Base-by-base conservation (phyloP, 2,113 vertebrate species). In the Myanophis thanlyinensis region DNA sequence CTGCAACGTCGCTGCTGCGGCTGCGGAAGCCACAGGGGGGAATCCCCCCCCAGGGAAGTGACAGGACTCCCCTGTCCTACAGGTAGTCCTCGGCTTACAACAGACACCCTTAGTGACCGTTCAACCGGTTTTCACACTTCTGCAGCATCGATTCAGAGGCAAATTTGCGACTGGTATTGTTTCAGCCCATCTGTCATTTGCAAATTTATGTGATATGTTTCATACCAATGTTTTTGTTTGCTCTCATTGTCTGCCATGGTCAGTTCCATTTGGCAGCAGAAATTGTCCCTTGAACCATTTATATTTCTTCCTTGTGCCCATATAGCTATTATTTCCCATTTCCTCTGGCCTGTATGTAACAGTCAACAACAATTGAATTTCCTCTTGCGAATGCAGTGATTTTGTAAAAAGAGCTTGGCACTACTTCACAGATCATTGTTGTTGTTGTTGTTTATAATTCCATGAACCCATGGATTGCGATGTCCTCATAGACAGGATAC, bases 261-360 rank as follows among this genome's bases (percentile, higher is more conserved):
- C 95, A 89, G 92, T 51, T 90, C 51, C 93, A 90, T 93, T 94
- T 95, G 90, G 94, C 92, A 94, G 93, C 86, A 95, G 90, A 67
- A 91, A 80, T 92, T 94, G 80, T 91, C 93, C 91, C 84, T 89
- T 90, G 91, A 80, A 91, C 95, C 84, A 87, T 92, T 27, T 94
- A 47, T 4, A 51, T 85, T 93, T 88, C 90, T 95, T 95, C 92
- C 94, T 95, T 94, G 91, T 92, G 93, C 30, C 47, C 62, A 44
- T 25, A 12, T 8, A 49, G 92, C 91, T 92, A 93, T 94, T 35
- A 92, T 52, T 95, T 96, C 94, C 94, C 95, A 93, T 94, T 62
- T 93, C 87, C 35, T 0, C 0, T 94, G 90, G 30, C 94, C 95
- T 92, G 53, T 89, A 47, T 93, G 90, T 93, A 91, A 91, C 90